Evolutionary conservation across 35 echinoderm and acorn worm species (phyloP), one percentile per base, ranked within the genome.

Genomic region (Ophiothrix spiculata): DNA sequence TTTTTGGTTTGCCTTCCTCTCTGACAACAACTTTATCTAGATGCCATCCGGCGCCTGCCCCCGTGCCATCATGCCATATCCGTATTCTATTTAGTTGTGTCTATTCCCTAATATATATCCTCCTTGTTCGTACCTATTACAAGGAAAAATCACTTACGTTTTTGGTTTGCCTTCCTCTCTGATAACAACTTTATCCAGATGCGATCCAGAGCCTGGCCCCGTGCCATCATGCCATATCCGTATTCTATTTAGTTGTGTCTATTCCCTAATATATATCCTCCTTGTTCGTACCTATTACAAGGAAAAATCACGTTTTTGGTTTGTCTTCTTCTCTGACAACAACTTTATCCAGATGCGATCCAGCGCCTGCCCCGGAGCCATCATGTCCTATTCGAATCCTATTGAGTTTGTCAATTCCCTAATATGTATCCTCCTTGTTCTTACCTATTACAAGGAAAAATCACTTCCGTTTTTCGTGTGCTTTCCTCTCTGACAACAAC

Each of bases 341-440:
- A 0, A 97, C 90, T 56, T 92, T 97, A 13, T 97, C 94, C 1
- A 97, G 88, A 56, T 80, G 91, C 95, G 91, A 97, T 4, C 95
- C 95, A 1, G 95, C 79, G 15, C 95, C 95, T 2, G 85, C 95
- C 1, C 91, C 88, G 1, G 83, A 77, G 0, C 88, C 91, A 85
- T 97, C 95, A 39, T 97, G 95, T 13, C 95, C 95, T 16, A 97
- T 93, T 12, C 87, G 78, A 23, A 97, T 83, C 75, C 87, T 90
- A 3, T 85, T 83, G 28, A 97, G n/a, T n/a, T n/a, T n/a, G n/a
- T n/a, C n/a, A n/a, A n/a, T n/a, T n/a, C n/a, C n/a, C n/a, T n/a
- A n/a, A n/a, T n/a, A n/a, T n/a, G n/a, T n/a, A n/a, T n/a, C n/a
- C n/a, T n/a, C n/a, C n/a, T n/a, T n/a, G n/a, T n/a, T n/a, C n/a